A percentile compares a stretch with the other conserved stretches of the same genome.
These are phyloP conservation scores for Capreolus pygargus DNA, from an alignment of 2,113 vertebrate species.

Conservation along the genomic window DNA sequence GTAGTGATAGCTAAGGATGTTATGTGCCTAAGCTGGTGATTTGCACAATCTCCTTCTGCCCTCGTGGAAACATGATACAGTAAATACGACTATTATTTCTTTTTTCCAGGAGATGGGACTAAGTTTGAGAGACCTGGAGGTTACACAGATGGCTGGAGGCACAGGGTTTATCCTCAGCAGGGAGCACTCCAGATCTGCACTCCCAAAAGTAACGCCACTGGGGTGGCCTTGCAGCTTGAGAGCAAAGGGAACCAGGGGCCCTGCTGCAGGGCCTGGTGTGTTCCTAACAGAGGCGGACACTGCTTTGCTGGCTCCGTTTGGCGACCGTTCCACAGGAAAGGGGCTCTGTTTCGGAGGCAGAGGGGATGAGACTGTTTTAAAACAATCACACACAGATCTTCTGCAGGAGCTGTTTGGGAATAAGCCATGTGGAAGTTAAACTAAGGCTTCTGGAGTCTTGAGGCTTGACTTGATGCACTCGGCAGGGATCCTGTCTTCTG, in stretches of 20 bases:
- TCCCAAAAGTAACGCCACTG: rapidly evolving
- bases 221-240: neutral
- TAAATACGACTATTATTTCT: neutral
- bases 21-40: neutral
- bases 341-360: neutral
- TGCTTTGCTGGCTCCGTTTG: no score
- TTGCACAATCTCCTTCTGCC: neutral
- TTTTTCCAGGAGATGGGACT: neutral
- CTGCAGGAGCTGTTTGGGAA: neutral
- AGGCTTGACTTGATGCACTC: neutral
- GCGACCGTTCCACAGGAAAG: neutral
- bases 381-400: neutral
- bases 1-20: rapidly evolving
- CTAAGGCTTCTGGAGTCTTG: neutral
- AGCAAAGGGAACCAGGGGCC: neutral
- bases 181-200: neutral
- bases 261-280: rapidly evolving
- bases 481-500: neutral
- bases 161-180: neutral
- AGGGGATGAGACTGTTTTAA: neutral
- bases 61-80: neutral
- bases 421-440: neutral
- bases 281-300: neutral
- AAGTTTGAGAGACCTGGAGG: neutral
- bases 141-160: neutral